A percentile compares a stretch with the other conserved stretches of the same genome.
Conservation (phyloP, 2,888 invertebrate genomes). For the Cheilosia soror region DNA sequence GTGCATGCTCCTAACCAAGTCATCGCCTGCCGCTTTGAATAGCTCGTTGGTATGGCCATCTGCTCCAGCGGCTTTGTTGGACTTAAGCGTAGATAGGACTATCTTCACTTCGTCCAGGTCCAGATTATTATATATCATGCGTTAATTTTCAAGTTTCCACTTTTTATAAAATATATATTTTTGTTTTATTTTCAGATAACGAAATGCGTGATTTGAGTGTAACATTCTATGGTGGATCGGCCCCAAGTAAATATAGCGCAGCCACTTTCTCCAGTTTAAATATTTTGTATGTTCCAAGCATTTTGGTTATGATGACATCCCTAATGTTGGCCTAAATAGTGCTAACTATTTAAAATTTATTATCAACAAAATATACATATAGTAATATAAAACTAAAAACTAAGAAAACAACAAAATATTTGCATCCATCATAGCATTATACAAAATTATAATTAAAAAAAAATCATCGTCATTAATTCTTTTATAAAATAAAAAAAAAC, state of each 20-base stretch:
- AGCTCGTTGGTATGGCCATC: no score
- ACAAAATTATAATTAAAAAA: slow-evolving; percentile 44
- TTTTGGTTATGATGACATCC: slow-evolving; percentile 36
- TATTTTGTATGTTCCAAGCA: slow-evolving; percentile 38
- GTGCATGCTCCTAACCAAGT: no score
- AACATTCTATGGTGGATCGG: slow-evolving; percentile 82
- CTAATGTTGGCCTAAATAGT: slow-evolving; percentile 41
- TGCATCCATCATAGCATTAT: slow-evolving; percentile 58
- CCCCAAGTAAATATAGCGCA: slow-evolving; percentile 62
- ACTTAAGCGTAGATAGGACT: no score
- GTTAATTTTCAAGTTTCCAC: no score
- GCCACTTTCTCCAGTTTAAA: slow-evolving; percentile 27
- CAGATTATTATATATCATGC: no score
- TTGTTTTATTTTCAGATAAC: slow-evolving; percentile 79
- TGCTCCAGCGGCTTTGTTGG: no score
- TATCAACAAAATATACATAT: slow-evolving; percentile 18
- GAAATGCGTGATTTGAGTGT: slow-evolving; percentile 84
- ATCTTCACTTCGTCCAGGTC: no score
- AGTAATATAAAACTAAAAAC: slow-evolving; percentile 35
- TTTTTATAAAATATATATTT: background rate
- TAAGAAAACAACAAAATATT: slow-evolving; percentile 44
- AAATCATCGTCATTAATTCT: slow-evolving; percentile 59
- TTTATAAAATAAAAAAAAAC: slow-evolving; percentile 8
- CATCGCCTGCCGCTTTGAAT: no score
- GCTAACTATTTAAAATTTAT: slow-evolving; percentile 17